Base-by-base conservation (phyloP, 2,888 invertebrate genomes). In the Drosophila testacea region DNA sequence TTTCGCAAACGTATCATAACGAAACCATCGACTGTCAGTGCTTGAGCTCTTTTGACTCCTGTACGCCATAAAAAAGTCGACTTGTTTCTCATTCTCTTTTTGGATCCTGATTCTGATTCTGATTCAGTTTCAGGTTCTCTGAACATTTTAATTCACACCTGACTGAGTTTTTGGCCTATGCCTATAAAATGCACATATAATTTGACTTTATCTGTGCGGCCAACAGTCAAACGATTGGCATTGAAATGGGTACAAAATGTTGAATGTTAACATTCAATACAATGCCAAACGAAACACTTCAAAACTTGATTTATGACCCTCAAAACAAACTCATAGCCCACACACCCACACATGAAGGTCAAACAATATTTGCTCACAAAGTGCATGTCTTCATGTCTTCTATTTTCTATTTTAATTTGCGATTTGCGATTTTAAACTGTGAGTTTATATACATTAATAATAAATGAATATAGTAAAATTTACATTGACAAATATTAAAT, bases 171-270 rank as follows among this genome's bases (percentile, higher is more conserved):
- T 67, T 27, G 62, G 56, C 42, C 54, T 34, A 36, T 38, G 41
- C 48, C 61, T 32, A 73, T 60, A 77, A 73, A 72, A 75, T 51
- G 50, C 57, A 72, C 67, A 77, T 70, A 81, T 86, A 75, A 86
- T 83, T 81, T 83, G 87, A 87, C 87, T 70, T 86, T 83, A 83
- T 86, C 87, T 81, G 75, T 65, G 69, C 60, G 71, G 69, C 64
- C 66, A 39, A 56, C 73, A 85, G 69, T 59, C 83, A 73, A 79
- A 63, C 73, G 75, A 69, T 81, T 81, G 84, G 81, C 75, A 75
- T 81, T 75, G 77, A 78, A 77, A 80, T 80, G 80, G 68, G 80
- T 80, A 55, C 67, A 51, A 44, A 62, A 67, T 74, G 73, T 67
- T 48, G 47, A 71, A 55, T 73, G 77, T 51, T 66, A 34, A 57